Evolutionary conservation across 2,888 invertebrate genomes (phyloP), one percentile per base, ranked within the genome.

Genomic region (Endomychus coccineus): DNA sequence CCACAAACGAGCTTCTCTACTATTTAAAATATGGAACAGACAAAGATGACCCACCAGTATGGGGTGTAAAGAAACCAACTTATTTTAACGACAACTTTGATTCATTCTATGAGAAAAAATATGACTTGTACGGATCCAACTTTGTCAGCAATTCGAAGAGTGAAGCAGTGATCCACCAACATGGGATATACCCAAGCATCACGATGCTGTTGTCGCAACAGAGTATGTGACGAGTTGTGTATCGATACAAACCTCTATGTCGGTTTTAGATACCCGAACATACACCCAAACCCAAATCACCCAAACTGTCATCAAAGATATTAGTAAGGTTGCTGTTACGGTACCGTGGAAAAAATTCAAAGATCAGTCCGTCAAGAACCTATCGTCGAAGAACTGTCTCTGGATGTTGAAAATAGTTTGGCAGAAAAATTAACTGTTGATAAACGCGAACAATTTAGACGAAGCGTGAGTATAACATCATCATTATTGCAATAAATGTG

Each of bases 241-340:
- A 13, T 37, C 37, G 7, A 29, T 29, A 3, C 30, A 37, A 16
- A 37, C 37, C 3, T 37, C 37, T 3, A 29, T 32, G n/a, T 19
- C 30, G 11, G 27, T 19, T 1, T 36, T 36, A 17, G 29, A 31
- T 9, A 22, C 16, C 25, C n/a, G 16, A 6, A 15, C 6, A n/a
- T 6, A 12, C n/a, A 37, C 4, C 9, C 29, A 37, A 13, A 38
- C 17, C 2, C 39, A 25, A 4, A 30, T 29, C 10, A 39, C 39
- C 4, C 39, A 39, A 16, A 39, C 39, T 11, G 4, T 15, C 5
- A 34, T 39, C n/a, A 34, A 29, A 22, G 39, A 39, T 23, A 30
- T 39, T 14, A 39, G 34, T 15, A 39, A 34, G 12, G 28, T 30
- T 16, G 30, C 35, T 22, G n/a, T 39, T 24, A 30, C 30, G 2